phyloP scores from a whole-genome alignment of 2,888 invertebrate genomes.

The Fabriciana adippe region DNA sequence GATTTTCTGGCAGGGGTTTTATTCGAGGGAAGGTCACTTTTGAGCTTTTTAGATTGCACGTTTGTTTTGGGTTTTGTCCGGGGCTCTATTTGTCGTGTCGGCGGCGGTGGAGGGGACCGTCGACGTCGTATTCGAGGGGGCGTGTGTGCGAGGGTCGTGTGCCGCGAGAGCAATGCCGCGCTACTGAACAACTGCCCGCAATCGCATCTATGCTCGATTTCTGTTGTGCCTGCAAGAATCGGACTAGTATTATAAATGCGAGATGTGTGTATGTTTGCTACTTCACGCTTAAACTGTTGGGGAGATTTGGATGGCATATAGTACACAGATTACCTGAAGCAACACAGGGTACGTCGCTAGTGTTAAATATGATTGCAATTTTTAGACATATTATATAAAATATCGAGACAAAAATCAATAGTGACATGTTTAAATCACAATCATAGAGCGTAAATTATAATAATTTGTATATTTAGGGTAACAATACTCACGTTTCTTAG shows the following conservation, averaged over 20 bases:
- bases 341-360: not conserved
- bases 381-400: too few relatives aligned
- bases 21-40: constrained; percentile 34
- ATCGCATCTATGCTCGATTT: constrained; percentile 76
- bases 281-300: too few relatives aligned
- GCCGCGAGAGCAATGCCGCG: constrained; percentile 68
- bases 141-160: constrained; percentile 75
- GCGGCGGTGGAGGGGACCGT: constrained; percentile 58
- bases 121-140: constrained; percentile 74
- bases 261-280: not conserved
- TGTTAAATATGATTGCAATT: too few relatives aligned
- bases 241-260: not conserved
- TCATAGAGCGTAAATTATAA: too few relatives aligned
- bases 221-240: constrained; percentile 52
- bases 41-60: constrained; percentile 29
- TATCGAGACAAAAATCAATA: too few relatives aligned
- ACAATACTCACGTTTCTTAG: constrained; percentile 68
- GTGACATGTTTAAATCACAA: too few relatives aligned
- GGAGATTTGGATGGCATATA: too few relatives aligned
- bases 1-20: constrained; percentile 46
- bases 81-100: constrained; percentile 48
- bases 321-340: not conserved
- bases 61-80: constrained; percentile 42
- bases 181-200: constrained; percentile 75
- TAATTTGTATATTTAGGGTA: not conserved